These are phyloP conservation scores for Heliangelus exortis DNA, from an alignment of 2,797 vertebrate genomes.

Conservation along the genomic window DNA sequence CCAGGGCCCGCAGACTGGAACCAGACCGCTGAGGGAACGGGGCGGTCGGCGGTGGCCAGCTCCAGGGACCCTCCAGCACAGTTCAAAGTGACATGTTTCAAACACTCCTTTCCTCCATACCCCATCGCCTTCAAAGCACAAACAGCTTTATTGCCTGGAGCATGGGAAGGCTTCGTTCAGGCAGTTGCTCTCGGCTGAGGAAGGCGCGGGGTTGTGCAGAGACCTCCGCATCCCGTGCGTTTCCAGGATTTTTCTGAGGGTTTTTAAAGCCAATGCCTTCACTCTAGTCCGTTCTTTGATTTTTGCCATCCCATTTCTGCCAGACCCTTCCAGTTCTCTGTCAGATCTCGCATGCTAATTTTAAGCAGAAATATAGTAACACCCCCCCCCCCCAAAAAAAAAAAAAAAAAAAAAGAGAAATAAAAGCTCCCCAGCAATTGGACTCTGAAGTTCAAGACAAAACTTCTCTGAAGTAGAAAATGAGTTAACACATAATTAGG, in stretches of 20 bases:
- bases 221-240: neutral
- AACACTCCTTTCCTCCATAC: constrained; percentile 56
- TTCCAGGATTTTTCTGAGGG: neutral
- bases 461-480: constrained; percentile 65
- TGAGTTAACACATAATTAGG: constrained; percentile 69
- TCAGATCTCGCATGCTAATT: neutral
- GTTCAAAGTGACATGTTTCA: constrained; percentile 82
- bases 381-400: neutral
- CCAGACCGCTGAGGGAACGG: constrained; percentile 62
- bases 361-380: neutral
- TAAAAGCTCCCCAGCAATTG: constrained; percentile 18
- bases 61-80: constrained; percentile 75
- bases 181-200: neutral
- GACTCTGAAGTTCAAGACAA: constrained; percentile 33
- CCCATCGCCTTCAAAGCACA: constrained; percentile 80
- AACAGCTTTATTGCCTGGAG: constrained; percentile 60
- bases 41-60: constrained; percentile 69
- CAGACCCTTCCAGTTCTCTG: neutral
- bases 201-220: neutral
- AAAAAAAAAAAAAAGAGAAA: neutral
- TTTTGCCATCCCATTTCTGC: neutral
- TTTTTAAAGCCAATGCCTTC: neutral
- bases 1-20: constrained; percentile 81
- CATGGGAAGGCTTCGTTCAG: neutral
- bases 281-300: neutral